Base-by-base conservation (phyloP, 2,888 invertebrate species). In the Scaptomyza parva region DNA sequence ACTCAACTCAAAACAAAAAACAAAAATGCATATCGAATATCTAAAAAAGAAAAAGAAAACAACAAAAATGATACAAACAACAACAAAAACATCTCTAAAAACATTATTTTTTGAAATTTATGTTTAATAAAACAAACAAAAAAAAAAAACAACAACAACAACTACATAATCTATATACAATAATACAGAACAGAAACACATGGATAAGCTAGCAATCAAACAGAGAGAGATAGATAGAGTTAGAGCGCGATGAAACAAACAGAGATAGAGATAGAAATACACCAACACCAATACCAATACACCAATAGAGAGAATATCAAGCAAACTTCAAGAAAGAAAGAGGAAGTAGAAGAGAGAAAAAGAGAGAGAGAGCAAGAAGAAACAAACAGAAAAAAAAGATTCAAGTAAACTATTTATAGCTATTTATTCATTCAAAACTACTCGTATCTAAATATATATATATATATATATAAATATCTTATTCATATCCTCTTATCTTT, bases 81-180 rank as follows among this genome's bases (percentile, higher is more conserved):
- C 45, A 70, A 78, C 62, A 59, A n/a, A n/a, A n/a, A n/a, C n/a
- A n/a, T n/a, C n/a, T 68, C 84, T 76, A 76, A 58, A 64, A 85
- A 74, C 64, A 82, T 82, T 87, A 82, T 85, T 88, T 86, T 88
- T 88, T 88, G 84, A 88, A 88, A 82, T 88, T 88, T 88, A 86
- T 81, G 88, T 81, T 86, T 87, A 81, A 87, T 85, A 85, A 85
- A 77, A 58, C 59, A 66, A 85, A 78, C 57, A 71, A 76, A 76
- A 68, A 73, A 66, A 61, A 24, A 33, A 9, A 47, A 45, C 40
- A 52, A 45, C 54, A 30, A 58, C 37, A 28, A 9, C 20, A 33
- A 30, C 20, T 22, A 53, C 37, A 37, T 54, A 58, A 50, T 54
- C 51, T 45, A 52, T 45, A 52, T 44, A 58, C 30, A 43, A 48